phyloP scores from a whole-genome alignment of 2,797 vertebrate genomes.

The Gallinago stenura region DNA sequence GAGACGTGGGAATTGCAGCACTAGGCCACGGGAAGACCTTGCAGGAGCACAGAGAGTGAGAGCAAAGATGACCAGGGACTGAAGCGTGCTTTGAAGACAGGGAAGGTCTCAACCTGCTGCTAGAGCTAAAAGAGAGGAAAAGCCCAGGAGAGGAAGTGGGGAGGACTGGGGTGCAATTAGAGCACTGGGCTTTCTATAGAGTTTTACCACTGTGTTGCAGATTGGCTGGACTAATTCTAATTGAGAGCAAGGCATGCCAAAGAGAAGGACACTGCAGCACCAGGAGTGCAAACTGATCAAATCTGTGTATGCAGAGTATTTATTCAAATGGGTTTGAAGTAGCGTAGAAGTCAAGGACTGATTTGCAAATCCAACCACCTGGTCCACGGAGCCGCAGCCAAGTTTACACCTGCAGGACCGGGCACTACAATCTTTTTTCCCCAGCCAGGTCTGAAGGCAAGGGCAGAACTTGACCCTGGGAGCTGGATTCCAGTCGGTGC shows the following conservation, averaged over 20 bases:
- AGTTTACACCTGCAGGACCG: neutral
- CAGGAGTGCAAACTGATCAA: constrained; percentile 5
- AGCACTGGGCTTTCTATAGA: neutral
- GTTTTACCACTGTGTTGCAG: neutral
- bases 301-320: constrained; percentile 4
- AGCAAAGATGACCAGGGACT: neutral
- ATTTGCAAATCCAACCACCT: constrained; percentile 33
- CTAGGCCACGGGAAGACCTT: neutral
- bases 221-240: neutral
- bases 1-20: fast-evolving
- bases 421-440: neutral
- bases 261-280: constrained; percentile 54
- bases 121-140: neutral
- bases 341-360: constrained; percentile 14
- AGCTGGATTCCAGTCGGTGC: neutral
- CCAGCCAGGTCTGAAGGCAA: neutral
- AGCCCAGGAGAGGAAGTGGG: neutral
- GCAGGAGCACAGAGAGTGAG: neutral
- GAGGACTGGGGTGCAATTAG: neutral
- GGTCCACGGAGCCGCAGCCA: neutral
- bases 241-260: neutral
- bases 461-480: neutral
- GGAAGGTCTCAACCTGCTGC: neutral
- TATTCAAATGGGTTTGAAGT: constrained; percentile 46
- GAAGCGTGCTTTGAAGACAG: neutral